Percentiles rank a stretch among this genome's conserved stretches.
Conservation (phyloP, 2,113 vertebrate genomes). For the Leucoraja erinaceus region DNA sequence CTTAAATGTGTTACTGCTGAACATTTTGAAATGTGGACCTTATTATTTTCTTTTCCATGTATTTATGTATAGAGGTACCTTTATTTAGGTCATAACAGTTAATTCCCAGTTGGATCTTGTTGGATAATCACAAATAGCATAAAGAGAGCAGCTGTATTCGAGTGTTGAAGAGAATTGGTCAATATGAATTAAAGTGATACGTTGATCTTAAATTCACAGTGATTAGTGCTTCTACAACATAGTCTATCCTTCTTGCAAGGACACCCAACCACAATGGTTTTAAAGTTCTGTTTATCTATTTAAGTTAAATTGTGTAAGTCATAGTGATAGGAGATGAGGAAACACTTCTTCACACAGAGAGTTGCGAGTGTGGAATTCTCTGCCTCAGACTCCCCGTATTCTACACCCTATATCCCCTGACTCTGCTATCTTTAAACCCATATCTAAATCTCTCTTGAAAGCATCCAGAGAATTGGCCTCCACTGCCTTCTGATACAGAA, state of each 20-base stretch:
- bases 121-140: neutral
- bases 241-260: too few relatives aligned
- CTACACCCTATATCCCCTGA: too few relatives aligned
- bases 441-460: too few relatives aligned
- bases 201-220: neutral
- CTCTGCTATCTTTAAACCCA: too few relatives aligned
- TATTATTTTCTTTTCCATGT: neutral
- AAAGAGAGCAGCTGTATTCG: neutral
- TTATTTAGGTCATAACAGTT: neutral
- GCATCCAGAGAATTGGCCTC: too few relatives aligned
- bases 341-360: too few relatives aligned
- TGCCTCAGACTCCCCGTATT: too few relatives aligned
- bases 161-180: neutral
- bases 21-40: constrained; percentile 15
- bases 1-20: constrained; percentile 14
- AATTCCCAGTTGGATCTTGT: neutral
- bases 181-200: neutral
- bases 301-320: neutral
- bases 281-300: neutral
- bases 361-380: too few relatives aligned
- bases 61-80: constrained; percentile 12
- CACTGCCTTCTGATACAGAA: too few relatives aligned
- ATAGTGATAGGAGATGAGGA: neutral
- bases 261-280: neutral
- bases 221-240: too few relatives aligned